Evolutionary conservation across 2,797 vertebrate genomes (phyloP).

Genomic region (Micrastur ruficollis): DNA sequence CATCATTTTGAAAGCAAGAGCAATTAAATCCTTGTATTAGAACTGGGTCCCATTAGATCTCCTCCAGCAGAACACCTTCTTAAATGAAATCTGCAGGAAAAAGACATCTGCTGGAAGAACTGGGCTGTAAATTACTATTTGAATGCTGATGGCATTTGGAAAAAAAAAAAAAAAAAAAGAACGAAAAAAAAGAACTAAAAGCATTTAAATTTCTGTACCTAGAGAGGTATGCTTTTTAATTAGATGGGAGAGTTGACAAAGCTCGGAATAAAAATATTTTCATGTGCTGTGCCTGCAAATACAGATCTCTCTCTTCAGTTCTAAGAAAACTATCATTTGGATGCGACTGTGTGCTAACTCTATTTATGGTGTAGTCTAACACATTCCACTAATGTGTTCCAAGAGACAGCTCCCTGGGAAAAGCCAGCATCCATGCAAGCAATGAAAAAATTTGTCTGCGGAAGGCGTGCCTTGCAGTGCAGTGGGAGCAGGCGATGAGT

Average conservation of each 20-base stretch:
- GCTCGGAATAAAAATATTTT: conserved; percentile 55
- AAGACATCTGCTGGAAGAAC: conserved; percentile 44
- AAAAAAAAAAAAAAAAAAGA: background rate
- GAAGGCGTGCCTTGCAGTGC: background rate
- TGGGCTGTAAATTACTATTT: conserved; percentile 59
- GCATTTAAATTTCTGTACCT: conserved; percentile 39
- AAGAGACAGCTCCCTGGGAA: background rate
- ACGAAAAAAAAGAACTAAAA: background rate
- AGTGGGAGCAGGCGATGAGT: background rate
- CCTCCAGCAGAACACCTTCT: conserved; percentile 9
- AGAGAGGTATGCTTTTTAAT: conserved; percentile 52
- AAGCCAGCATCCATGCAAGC: background rate
- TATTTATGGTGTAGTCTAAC: background rate
- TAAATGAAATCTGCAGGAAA: conserved; percentile 32
- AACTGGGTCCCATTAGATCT: conserved; percentile 24
- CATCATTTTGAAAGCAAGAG: conserved; percentile 54
- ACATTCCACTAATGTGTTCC: background rate
- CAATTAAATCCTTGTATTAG: conserved; percentile 46
- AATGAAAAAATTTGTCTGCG: background rate
- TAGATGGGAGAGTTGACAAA: conserved; percentile 56
- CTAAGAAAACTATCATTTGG: background rate
- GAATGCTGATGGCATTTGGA: conserved; percentile 8
- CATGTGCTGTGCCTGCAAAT: conserved; percentile 46
- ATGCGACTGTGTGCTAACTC: background rate
- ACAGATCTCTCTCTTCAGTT: background rate